Evolutionary conservation across 2,113 vertebrate genomes (phyloP).

Genomic region (Labrus mixtus): DNA sequence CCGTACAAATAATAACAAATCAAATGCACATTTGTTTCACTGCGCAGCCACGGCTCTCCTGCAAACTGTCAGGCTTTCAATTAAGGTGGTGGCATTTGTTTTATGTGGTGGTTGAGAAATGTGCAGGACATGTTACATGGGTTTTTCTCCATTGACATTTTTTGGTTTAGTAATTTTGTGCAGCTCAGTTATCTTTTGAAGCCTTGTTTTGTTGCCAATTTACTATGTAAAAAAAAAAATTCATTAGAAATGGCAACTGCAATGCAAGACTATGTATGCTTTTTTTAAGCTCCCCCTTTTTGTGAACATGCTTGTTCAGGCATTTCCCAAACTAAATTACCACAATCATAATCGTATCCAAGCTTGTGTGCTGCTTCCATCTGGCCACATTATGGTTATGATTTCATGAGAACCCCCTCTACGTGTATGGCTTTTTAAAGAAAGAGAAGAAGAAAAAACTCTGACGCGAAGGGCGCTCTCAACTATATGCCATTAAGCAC

Average conservation of each 20-base stretch:
- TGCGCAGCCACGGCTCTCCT: constrained; percentile 52
- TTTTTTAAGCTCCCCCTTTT: constrained; percentile 22
- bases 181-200: background rate
- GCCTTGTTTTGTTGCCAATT: constrained; percentile 13
- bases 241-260: constrained; percentile 14
- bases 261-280: constrained; percentile 2
- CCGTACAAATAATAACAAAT: constrained; percentile 85
- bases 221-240: no score
- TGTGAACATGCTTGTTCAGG: constrained; percentile 36
- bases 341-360: constrained; percentile 41
- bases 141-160: background rate
- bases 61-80: constrained; percentile 69
- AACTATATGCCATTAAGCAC: constrained; percentile 41
- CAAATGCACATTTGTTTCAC: constrained; percentile 83
- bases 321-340: constrained; percentile 44
- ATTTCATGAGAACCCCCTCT: constrained; percentile 18
- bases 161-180: background rate
- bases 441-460: background rate
- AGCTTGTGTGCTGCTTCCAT: constrained; percentile 56
- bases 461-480: constrained; percentile 32
- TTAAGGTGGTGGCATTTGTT: constrained; percentile 56
- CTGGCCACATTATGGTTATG: constrained; percentile 44
- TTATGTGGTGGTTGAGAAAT: constrained; percentile 22
- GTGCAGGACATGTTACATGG: constrained; percentile 15
- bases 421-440: constrained; percentile 4